A percentile compares a stretch with the other conserved stretches of the same genome.
Evolutionary conservation across 2,888 invertebrate species (phyloP).

Genomic region (Seira sanloemensis): DNA sequence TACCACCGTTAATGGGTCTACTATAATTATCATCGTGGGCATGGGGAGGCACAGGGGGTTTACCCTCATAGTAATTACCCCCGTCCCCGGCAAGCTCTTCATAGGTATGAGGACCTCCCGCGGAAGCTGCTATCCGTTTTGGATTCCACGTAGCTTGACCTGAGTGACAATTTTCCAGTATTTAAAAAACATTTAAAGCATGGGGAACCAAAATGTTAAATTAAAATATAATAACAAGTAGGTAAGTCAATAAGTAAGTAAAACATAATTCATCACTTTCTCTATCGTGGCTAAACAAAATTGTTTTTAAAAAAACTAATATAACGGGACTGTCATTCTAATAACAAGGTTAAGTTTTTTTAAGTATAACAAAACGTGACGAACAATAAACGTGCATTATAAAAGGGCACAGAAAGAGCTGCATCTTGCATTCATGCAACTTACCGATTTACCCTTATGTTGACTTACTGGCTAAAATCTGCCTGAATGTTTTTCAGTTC

Average conservation of each 20-base stretch:
- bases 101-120: constrained; percentile 71
- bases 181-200: constrained; percentile 69
- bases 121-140: constrained; percentile 68
- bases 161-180: constrained; percentile 52
- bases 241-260: no score
- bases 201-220: no score
- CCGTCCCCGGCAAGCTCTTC: constrained; percentile 71
- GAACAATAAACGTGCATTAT: constrained; percentile 17
- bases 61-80: constrained; percentile 70
- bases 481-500: constrained; percentile 26
- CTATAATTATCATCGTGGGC: constrained; percentile 73
- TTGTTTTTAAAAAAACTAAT: no score
- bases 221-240: no score
- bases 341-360: no score
- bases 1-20: constrained; percentile 72
- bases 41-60: constrained; percentile 70
- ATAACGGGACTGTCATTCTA: no score
- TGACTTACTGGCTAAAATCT: constrained; percentile 41
- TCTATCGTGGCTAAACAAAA: no score
- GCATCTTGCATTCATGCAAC: no score
- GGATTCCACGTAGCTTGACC: constrained; percentile 73
- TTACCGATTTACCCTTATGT: constrained; percentile 29
- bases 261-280: no score
- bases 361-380: no score
- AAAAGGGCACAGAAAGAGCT: no score